phyloP scores from a whole-genome alignment of 53 echinoderm and acorn worm species.

The Echinometra lucunter region DNA sequence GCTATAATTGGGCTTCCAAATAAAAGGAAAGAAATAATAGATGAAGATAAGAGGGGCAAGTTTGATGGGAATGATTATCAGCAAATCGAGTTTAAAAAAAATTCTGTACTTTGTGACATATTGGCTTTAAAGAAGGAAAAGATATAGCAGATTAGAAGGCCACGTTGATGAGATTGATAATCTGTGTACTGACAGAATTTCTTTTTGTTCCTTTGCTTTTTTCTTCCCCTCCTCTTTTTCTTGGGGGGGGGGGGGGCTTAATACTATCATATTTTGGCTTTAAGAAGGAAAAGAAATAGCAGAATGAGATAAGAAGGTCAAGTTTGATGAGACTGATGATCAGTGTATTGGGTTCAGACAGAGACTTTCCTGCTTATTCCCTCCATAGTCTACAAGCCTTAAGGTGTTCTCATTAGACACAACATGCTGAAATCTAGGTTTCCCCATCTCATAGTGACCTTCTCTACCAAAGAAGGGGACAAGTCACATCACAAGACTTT shows the following conservation, averaged over 20 bases:
- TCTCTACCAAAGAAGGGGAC: neutral
- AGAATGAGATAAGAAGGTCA: slow-evolving; percentile 9
- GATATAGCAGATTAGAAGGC: no score
- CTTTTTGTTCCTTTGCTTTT: no score
- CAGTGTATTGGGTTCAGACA: slow-evolving; percentile 25
- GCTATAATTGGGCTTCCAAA: no score
- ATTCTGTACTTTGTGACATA: no score
- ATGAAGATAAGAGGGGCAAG: no score
- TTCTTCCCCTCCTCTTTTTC: no score
- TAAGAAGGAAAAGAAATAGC: neutral
- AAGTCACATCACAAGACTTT: neutral
- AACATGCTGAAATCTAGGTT: neutral
- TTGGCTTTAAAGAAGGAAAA: no score
- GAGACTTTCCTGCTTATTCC: slow-evolving; percentile 50
- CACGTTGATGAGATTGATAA: no score
- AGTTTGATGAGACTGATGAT: neutral
- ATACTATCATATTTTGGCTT: neutral
- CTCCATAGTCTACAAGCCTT: slow-evolving; percentile 28
- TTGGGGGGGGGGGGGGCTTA: neutral
- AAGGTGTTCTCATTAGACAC: slow-evolving; percentile 41
- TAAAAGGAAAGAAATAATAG: no score
- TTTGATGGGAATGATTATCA: no score
- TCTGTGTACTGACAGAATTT: no score
- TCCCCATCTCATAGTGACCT: neutral
- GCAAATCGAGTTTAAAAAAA: no score